Evolutionary conservation across 2,888 invertebrate species (phyloP).

Genomic region (Monopis laevigella): DNA sequence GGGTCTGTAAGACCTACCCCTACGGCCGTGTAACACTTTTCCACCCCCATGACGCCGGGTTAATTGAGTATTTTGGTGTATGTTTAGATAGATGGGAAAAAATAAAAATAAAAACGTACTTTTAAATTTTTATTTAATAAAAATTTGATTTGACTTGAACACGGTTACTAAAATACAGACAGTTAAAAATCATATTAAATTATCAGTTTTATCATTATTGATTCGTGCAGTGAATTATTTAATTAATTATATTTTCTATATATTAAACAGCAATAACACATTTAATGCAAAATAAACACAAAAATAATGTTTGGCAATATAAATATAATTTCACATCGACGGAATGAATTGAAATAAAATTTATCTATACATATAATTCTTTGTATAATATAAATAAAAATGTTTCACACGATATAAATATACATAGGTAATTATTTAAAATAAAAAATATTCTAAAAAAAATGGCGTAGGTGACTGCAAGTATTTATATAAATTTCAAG

Average conservation of each 20-base stretch:
- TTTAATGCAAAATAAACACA: too few relatives aligned
- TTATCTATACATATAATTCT: background rate
- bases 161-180: slow-evolving; percentile 67
- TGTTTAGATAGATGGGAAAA: too few relatives aligned
- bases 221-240: too few relatives aligned
- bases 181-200: slow-evolving; percentile 30
- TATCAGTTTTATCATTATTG: background rate
- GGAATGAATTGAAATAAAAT: slow-evolving; percentile 5
- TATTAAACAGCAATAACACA: too few relatives aligned
- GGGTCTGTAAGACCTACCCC: too few relatives aligned
- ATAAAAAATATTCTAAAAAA: background rate
- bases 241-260: too few relatives aligned
- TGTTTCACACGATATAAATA: background rate
- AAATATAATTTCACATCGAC: too few relatives aligned
- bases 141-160: slow-evolving; percentile 67
- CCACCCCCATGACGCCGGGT: too few relatives aligned
- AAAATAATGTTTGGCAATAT: too few relatives aligned
- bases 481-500: slow-evolving; percentile 28
- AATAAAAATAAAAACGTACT: slow-evolving; percentile 1
- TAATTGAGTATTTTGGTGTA: too few relatives aligned
- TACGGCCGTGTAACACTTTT: too few relatives aligned
- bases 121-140: slow-evolving; percentile 43
- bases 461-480: slow-evolving; percentile 13
- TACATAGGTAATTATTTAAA: background rate
- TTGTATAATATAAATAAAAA: slow-evolving; percentile 1